Conservation (phyloP, 1,140 invertebrate species). For the Melanaphis sacchari region DNA sequence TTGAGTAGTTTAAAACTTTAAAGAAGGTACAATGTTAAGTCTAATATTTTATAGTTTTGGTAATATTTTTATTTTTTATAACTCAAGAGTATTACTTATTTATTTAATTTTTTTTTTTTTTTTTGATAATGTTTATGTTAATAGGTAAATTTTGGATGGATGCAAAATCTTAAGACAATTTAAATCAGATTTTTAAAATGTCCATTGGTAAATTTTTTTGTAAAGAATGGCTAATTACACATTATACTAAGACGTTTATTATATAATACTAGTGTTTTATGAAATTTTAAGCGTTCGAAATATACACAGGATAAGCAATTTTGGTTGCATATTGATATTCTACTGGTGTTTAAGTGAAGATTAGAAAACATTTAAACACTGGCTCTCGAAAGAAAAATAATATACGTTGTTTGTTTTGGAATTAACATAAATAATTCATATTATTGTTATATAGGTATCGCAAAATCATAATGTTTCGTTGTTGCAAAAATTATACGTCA, state of each 20-base stretch:
- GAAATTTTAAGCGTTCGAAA: not conserved
- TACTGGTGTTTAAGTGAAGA: not conserved
- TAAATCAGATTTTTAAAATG: not conserved
- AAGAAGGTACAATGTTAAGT: too few relatives aligned
- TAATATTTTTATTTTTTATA: not conserved
- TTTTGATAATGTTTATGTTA: not conserved
- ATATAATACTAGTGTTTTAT: not conserved
- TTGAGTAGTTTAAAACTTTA: too few relatives aligned
- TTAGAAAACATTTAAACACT: not conserved
- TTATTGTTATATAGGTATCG: not conserved
- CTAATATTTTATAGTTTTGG: too few relatives aligned
- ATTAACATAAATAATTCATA: conserved; percentile 24
- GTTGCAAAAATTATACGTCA: not conserved
- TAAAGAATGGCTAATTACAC: not conserved
- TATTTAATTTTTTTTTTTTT: not conserved
- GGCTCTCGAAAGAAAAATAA: not conserved
- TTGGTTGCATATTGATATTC: not conserved
- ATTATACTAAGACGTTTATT: not conserved
- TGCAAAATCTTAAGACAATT: not conserved
- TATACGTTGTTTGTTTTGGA: not conserved
- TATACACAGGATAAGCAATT: not conserved
- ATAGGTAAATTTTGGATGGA: not conserved
- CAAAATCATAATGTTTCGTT: not conserved
- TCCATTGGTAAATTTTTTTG: not conserved
- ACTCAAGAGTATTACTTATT: not conserved